A percentile compares a stretch with the other conserved stretches of the same genome.
phyloP scores from a whole-genome alignment of 2,888 invertebrate species.

The Aporophyla nigra region DNA sequence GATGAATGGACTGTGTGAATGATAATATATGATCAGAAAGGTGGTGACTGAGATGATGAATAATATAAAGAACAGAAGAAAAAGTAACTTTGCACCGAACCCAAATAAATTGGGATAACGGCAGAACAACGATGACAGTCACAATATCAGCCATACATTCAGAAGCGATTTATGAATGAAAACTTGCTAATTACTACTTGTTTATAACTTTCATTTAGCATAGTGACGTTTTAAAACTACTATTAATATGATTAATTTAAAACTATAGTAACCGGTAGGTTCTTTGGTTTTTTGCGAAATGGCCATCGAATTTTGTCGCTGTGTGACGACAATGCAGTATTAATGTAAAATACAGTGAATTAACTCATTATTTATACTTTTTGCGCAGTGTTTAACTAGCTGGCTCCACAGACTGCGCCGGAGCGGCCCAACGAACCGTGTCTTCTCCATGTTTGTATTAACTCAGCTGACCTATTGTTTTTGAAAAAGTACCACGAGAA shows the following conservation, averaged over 20 bases:
- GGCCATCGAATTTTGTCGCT: not conserved
- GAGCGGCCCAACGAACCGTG: slow-evolving; percentile 57
- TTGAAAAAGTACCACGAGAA: slow-evolving; percentile 12
- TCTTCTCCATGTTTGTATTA: slow-evolving; percentile 51
- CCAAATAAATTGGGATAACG: too few species aligned
- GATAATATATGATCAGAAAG: too few species aligned
- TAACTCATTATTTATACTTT: slow-evolving; percentile 56
- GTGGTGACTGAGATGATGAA: too few species aligned
- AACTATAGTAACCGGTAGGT: not conserved
- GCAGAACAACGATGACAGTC: too few species aligned
- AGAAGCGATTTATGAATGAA: not conserved
- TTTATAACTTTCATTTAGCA: not conserved
- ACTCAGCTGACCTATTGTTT: slow-evolving; percentile 60
- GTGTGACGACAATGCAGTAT: slow-evolving; percentile 8
- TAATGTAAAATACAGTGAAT: slow-evolving; percentile 31
- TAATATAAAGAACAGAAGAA: too few species aligned
- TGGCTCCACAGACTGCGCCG: slow-evolving; percentile 31
- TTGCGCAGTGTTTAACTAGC: slow-evolving; percentile 47
- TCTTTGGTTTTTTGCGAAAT: slow-evolving; percentile 14
- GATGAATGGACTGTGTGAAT: too few species aligned
- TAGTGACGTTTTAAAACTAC: too few species aligned
- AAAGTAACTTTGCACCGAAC: too few species aligned
- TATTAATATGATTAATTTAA: not conserved
- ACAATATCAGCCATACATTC: too few species aligned
- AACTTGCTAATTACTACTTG: not conserved